Conservation (phyloP, 2,113 vertebrate species). For the Erythrocercus mccallii region DNA sequence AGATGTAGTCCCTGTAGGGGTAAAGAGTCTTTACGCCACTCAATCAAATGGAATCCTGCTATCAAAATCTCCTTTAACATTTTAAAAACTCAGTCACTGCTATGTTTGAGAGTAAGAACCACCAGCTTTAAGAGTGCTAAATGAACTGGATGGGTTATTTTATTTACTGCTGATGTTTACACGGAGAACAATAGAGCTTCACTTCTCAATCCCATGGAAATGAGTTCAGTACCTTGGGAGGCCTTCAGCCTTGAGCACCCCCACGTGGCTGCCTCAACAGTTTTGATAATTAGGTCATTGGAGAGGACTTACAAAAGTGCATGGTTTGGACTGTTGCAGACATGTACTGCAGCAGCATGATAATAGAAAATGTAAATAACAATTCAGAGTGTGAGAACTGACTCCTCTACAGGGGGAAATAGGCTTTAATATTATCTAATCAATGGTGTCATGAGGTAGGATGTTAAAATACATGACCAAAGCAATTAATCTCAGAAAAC, state of each 20-base stretch:
- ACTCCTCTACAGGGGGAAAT: background rate
- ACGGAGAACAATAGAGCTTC: background rate
- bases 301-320: background rate
- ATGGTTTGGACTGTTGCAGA: background rate
- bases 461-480: background rate
- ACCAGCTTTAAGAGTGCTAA: background rate
- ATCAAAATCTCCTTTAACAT: background rate
- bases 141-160: background rate
- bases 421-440: background rate
- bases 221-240: background rate
- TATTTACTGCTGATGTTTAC: background rate
- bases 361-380: background rate
- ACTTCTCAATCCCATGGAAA: background rate
- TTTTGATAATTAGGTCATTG: background rate
- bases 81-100: background rate
- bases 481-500: background rate
- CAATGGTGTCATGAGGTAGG: background rate
- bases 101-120: background rate
- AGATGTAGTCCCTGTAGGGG: background rate
- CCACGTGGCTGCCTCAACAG: background rate
- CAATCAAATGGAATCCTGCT: background rate
- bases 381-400: background rate
- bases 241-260: background rate
- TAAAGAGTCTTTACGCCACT: background rate
- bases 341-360: background rate